Percentiles rank a stretch among this genome's conserved stretches.
Conservation (phyloP, 2,888 invertebrate genomes). For the Keiferia lycopersicella region DNA sequence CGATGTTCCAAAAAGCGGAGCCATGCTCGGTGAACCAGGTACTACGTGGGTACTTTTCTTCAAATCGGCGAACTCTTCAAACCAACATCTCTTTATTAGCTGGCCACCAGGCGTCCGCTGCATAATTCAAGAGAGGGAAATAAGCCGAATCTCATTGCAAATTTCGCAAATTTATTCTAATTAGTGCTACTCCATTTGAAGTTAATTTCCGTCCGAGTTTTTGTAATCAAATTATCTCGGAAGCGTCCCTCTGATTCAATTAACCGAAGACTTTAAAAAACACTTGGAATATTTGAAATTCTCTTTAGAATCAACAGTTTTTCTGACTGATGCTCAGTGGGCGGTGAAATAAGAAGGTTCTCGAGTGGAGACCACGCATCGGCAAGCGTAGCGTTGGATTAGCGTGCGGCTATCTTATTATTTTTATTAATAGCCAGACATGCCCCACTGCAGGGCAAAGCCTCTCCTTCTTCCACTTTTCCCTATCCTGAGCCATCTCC, state of each 20-base stretch:
- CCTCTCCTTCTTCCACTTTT: too few relatives aligned
- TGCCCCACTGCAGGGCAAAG: too few relatives aligned
- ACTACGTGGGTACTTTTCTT: too few relatives aligned
- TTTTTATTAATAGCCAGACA: too few relatives aligned
- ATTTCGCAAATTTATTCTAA: conserved; percentile 36
- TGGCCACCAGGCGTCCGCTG: conserved; percentile 24
- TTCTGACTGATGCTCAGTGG: too few relatives aligned
- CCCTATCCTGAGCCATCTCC: too few relatives aligned
- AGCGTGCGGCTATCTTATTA: too few relatives aligned
- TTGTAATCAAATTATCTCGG: conserved; percentile 53
- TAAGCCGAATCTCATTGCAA: conserved; percentile 18
- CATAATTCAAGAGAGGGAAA: conserved; percentile 26
- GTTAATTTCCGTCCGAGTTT: conserved; percentile 51
- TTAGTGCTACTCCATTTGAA: conserved; percentile 43
- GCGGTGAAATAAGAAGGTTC: too few relatives aligned
- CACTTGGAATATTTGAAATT: conserved; percentile 41
- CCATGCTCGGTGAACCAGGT: too few relatives aligned
- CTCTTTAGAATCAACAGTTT: conserved; percentile 8
- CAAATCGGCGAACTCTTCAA: conserved; percentile 13
- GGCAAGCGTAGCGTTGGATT: too few relatives aligned
- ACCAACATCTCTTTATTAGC: conserved; percentile 12
- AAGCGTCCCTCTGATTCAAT: conserved; percentile 49
- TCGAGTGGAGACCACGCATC: too few relatives aligned
- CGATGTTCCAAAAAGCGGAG: too few relatives aligned
- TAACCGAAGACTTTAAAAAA: conserved; percentile 41